A percentile compares a stretch with the other conserved stretches of the same genome.
Evolutionary conservation across 2,797 vertebrate genomes (phyloP).

Genomic region (Sebastiscus albofasciatus): DNA sequence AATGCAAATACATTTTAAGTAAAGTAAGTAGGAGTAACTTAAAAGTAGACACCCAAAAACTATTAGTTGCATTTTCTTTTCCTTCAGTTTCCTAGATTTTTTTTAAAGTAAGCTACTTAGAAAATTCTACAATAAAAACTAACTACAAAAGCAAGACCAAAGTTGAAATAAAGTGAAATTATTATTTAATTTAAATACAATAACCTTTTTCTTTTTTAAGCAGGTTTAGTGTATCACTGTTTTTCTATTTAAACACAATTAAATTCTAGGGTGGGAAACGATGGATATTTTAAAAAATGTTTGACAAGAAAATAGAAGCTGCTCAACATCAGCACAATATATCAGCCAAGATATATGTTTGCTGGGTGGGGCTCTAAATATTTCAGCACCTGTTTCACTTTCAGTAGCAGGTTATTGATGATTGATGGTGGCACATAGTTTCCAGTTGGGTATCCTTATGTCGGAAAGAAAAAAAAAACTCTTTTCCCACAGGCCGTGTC

Average conservation of each 20-base stretch:
- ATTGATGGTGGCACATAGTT: slow-evolving; percentile 57
- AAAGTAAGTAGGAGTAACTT: background rate
- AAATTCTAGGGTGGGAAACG: background rate
- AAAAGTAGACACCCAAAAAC: background rate
- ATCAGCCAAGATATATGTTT: slow-evolving; percentile 19
- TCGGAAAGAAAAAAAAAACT: background rate
- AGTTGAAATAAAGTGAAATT: background rate
- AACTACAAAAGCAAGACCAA: background rate
- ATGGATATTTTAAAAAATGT: background rate
- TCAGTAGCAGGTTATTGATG: slow-evolving; percentile 64
- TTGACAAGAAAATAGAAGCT: slow-evolving; percentile 8
- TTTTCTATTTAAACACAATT: background rate
- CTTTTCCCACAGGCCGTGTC: slow-evolving; percentile 54
- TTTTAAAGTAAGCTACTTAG: background rate
- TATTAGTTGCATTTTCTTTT: background rate
- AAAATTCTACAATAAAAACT: background rate
- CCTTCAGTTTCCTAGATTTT: background rate
- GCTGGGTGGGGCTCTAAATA: background rate
- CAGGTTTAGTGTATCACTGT: background rate
- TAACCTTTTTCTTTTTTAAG: background rate
- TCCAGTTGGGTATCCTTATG: slow-evolving; percentile 41
- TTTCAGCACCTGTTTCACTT: slow-evolving; percentile 47
- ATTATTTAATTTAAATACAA: background rate
- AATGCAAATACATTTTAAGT: background rate
- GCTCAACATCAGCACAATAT: background rate